phyloP scores from a whole-genome alignment of 2,888 invertebrate species.

The Tineola bisselliella region DNA sequence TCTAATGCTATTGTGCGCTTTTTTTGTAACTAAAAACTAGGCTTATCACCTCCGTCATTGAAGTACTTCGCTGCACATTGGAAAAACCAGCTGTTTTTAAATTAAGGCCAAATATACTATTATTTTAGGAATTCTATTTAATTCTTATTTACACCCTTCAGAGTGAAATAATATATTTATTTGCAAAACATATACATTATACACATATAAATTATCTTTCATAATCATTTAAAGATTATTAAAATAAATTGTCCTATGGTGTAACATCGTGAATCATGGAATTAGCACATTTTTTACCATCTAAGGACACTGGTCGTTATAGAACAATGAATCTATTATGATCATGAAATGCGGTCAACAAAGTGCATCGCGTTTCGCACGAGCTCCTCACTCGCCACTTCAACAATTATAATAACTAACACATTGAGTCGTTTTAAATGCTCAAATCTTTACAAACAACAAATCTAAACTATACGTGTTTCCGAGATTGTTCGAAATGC shows the following conservation, averaged over 20 bases:
- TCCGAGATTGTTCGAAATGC: too few species aligned
- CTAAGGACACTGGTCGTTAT: constrained; percentile 1
- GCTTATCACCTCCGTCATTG: background rate
- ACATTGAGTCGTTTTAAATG: too few species aligned
- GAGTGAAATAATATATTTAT: background rate
- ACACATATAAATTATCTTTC: background rate
- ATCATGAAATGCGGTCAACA: constrained; percentile 31
- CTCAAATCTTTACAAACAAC: too few species aligned
- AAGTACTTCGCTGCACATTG: background rate
- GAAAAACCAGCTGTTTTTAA: background rate
- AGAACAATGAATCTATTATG: background rate
- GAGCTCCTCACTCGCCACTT: constrained; percentile 30
- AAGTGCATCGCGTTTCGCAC: constrained; percentile 52
- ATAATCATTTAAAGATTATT: background rate
- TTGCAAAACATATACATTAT: background rate
- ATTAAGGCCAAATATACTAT: background rate
- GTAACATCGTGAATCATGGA: background rate
- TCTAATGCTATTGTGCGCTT: background rate
- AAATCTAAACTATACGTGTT: too few species aligned
- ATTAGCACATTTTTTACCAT: background rate
- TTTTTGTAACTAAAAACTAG: background rate
- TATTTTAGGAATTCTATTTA: background rate
- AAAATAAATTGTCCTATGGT: background rate
- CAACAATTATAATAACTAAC: constrained; percentile 28
- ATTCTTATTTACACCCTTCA: background rate